Conservation (phyloP, 2,113 vertebrate species). For the Paraplagusia blochii region DNA sequence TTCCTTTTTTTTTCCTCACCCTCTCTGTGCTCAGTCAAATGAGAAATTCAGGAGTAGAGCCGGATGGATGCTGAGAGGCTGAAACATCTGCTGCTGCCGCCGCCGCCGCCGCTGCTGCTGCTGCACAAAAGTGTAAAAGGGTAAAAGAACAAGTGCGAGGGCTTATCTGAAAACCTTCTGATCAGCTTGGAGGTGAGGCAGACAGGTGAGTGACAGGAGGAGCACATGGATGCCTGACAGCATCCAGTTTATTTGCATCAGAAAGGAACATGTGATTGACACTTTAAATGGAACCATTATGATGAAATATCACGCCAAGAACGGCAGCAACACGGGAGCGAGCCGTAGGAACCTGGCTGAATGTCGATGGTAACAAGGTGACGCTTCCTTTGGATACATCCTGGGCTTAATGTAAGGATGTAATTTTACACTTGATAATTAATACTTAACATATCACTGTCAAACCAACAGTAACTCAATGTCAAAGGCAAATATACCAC, state of each 20-base stretch:
- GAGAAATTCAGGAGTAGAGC: constrained; percentile 29
- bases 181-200: constrained; percentile 33
- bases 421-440: neutral
- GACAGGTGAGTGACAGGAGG: constrained; percentile 52
- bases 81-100: constrained; percentile 20
- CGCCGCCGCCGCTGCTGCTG: constrained; percentile 30
- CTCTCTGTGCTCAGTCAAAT: constrained; percentile 23
- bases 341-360: neutral
- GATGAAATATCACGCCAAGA: constrained; percentile 37
- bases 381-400: constrained; percentile 9
- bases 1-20: too few relatives aligned
- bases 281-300: constrained; percentile 46
- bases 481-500: too few relatives aligned
- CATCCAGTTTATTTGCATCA: constrained; percentile 35
- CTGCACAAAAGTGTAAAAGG: constrained; percentile 15
- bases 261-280: constrained; percentile 48
- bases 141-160: constrained; percentile 13
- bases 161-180: constrained; percentile 40
- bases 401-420: too few relatives aligned
- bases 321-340: neutral
- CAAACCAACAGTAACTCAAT: too few relatives aligned
- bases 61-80: constrained; percentile 24
- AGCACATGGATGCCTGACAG: constrained; percentile 28
- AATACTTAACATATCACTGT: too few relatives aligned
- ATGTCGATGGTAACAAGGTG: constrained; percentile 4